Percentiles rank a stretch among this genome's conserved stretches.
phyloP scores from a whole-genome alignment of 1,140 invertebrate genomes.

The Zaprionus tsacasi region DNA sequence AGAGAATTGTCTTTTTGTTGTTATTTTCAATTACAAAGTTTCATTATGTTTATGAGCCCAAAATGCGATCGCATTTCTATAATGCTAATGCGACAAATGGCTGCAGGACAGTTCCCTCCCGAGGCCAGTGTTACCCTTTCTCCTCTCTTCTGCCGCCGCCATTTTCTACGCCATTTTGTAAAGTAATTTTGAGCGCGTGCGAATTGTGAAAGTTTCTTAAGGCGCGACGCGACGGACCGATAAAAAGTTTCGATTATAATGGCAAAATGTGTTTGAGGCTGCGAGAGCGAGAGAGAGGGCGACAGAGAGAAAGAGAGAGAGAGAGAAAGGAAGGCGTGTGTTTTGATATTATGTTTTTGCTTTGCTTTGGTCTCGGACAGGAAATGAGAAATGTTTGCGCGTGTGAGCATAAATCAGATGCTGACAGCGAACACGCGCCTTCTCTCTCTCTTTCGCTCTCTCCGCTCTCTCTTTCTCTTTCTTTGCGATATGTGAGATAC shows the following conservation, averaged over 20 bases:
- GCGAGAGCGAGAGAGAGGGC: neutral
- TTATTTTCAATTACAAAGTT: constrained; percentile 71
- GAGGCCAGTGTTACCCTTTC: neutral
- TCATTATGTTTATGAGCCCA: constrained; percentile 43
- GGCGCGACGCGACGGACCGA: constrained; percentile 40
- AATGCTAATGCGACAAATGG: constrained; percentile 65
- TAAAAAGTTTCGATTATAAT: constrained; percentile 82
- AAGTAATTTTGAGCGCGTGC: constrained; percentile 76
- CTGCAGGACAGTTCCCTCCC: constrained; percentile 38
- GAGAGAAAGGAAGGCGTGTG: neutral
- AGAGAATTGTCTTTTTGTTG: constrained; percentile 16
- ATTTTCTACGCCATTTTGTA: constrained; percentile 12
- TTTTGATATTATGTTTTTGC: constrained; percentile 18
- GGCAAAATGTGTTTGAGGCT: constrained; percentile 40
- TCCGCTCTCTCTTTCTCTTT: neutral
- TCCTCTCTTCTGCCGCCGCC: too few relatives aligned
- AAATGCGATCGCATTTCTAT: constrained; percentile 52
- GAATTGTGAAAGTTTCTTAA: constrained; percentile 71
- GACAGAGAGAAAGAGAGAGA: neutral
- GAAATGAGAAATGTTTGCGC: constrained; percentile 65
- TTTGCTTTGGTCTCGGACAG: constrained; percentile 19
- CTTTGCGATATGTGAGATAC: neutral
- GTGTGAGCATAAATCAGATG: constrained; percentile 38
- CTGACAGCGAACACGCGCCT: neutral
- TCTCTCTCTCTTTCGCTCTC: neutral